Base-by-base conservation (phyloP, 2,888 invertebrate genomes). In the Torymus auratus region DNA sequence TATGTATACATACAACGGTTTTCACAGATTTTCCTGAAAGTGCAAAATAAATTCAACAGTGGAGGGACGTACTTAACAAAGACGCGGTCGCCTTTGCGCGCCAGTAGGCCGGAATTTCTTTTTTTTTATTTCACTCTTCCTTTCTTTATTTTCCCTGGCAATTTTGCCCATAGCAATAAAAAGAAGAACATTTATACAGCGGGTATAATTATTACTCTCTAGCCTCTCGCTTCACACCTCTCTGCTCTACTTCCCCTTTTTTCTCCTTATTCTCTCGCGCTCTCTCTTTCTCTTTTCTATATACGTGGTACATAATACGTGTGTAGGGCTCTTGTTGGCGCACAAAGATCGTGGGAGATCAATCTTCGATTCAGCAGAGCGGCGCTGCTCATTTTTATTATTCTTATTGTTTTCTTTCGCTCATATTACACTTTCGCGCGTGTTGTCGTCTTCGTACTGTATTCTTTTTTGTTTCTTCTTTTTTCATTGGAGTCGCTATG, bases 291-390 rank as follows among this genome's bases (percentile, higher is more conserved):
- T 55, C n/a, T 23, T 11, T 61, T 20, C 15, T 69, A 17, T 58
- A 23, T n/a, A 15, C 65, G n/a, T 28, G 58, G 23, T 67, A 62
- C 20, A 64, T 56, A 13, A 14, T 58, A 15, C 55, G 17, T 60
- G 15, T 41, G 41, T 41, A 72, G 86, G 87, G 86, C 84, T 89
- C 89, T 90, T 89, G 89, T 89, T 90, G 88, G 89, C 89, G 88
- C 88, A 89, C 88, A 87, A 87, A 88, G 86, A 86, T 86, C 84
- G 83, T 85, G 87, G 85, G 87, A 87, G 87, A 88, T 89, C 88
- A 84, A 88, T 87, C 87, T 85, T 87, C 86, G 88, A 89, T 89
- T 88, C 84, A 87, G 87, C 83, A 84, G 86, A 87, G 86, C 85
- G 86, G 86, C 85, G 84, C 83, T 81, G 81, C 80, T 58, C 41